Conservation (phyloP, 2,888 invertebrate genomes). For the Drosophila sordidapex region DNA sequence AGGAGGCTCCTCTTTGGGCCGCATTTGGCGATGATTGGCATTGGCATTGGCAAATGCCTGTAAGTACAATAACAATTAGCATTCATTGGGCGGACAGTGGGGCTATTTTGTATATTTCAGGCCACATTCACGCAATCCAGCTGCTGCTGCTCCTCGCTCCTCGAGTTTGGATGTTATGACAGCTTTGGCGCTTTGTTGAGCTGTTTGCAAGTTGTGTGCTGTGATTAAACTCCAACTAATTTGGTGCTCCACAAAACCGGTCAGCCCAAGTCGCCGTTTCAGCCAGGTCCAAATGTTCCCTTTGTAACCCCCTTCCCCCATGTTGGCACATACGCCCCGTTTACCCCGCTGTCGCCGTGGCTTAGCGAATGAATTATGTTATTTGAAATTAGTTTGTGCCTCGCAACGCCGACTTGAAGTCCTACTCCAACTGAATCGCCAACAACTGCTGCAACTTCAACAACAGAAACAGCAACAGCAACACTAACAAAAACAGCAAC, state of each 20-base stretch:
- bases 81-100: conserved; percentile 43
- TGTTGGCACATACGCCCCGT: conserved; percentile 12
- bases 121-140: neutral
- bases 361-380: conserved; percentile 84
- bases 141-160: neutral
- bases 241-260: conserved; percentile 75
- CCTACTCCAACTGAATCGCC: conserved; percentile 19
- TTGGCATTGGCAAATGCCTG: conserved; percentile 13
- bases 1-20: neutral
- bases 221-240: conserved; percentile 78
- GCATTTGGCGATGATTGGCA: neutral
- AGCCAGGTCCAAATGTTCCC: conserved; percentile 49
- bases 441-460: conserved; percentile 2
- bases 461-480: neutral
- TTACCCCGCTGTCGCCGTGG: conserved; percentile 37
- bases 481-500: conserved; percentile 35
- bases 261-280: conserved; percentile 36
- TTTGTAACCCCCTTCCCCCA: neutral
- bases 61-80: conserved; percentile 69
- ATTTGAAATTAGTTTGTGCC: conserved; percentile 84
- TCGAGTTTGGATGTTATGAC: conserved; percentile 57
- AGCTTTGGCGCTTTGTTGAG: conserved; percentile 57
- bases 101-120: conserved; percentile 4
- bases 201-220: conserved; percentile 34
- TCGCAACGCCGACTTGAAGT: conserved; percentile 51